Conservation (phyloP, 2,797 vertebrate species). For the Remorina albescens region DNA sequence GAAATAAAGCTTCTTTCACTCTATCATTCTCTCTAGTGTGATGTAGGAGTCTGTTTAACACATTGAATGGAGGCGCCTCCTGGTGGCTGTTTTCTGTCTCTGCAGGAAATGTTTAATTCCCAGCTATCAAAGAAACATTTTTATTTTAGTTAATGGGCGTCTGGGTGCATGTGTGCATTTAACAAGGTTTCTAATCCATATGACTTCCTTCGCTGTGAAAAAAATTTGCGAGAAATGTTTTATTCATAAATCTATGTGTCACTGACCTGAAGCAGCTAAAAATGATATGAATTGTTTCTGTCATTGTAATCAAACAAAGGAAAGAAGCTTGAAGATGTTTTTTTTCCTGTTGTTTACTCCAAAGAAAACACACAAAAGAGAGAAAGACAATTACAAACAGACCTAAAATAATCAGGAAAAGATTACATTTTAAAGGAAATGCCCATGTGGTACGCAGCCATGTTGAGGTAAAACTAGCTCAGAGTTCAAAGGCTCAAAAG, state of each 20-base stretch:
- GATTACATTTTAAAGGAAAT: constrained; percentile 50
- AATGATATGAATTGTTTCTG: constrained; percentile 23
- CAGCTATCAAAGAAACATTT: not conserved
- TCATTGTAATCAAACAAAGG: constrained; percentile 25
- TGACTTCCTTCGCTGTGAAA: not conserved
- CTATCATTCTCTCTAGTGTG: not conserved
- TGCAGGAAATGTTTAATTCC: constrained; percentile 12
- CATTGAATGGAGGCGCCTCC: constrained; percentile 58
- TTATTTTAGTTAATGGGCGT: not conserved
- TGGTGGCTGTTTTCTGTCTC: constrained; percentile 47
- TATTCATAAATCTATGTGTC: not conserved
- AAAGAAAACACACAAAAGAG: constrained; percentile 66
- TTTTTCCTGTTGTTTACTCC: constrained; percentile 53
- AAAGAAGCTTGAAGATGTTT: constrained; percentile 29
- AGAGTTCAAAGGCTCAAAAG: constrained; percentile 43
- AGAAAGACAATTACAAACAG: constrained; percentile 52
- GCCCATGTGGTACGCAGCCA: constrained; percentile 39
- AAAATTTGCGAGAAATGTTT: not conserved
- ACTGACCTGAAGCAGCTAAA: not conserved
- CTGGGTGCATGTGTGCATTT: not conserved
- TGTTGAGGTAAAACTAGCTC: constrained; percentile 39
- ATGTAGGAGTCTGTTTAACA: not conserved
- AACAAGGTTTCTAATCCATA: not conserved
- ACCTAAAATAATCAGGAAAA: constrained; percentile 39
- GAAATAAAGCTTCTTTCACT: not conserved